phyloP scores from a whole-genome alignment of 2,113 vertebrate species.

The Psittacula cyanocephala region DNA sequence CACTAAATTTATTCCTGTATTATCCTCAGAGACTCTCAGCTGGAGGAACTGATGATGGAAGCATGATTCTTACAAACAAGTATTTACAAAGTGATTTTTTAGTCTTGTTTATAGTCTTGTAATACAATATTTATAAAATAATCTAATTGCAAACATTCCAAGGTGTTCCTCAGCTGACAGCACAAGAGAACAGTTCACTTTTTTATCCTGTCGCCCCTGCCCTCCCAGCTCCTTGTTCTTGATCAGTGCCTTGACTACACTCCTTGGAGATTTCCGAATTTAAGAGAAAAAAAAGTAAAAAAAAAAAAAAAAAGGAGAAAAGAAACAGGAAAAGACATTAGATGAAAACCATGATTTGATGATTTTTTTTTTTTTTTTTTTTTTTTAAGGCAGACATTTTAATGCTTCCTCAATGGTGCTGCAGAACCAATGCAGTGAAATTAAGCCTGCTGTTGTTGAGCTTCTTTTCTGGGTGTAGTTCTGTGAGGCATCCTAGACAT shows the following conservation, averaged over 20 bases:
- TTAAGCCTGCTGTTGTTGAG: neutral
- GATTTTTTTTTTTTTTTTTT: neutral
- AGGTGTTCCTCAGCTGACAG: constrained; percentile 39
- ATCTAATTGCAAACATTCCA: constrained; percentile 31
- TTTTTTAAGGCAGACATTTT: neutral
- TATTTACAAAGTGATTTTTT: constrained; percentile 45
- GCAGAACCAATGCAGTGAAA: neutral
- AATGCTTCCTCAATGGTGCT: neutral
- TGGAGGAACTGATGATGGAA: constrained; percentile 18
- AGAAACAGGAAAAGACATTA: neutral
- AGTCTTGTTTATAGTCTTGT: neutral
- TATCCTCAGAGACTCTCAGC: neutral
- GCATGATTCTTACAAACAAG: neutral
- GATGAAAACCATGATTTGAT: neutral
- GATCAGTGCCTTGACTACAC: neutral
- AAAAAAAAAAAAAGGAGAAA: neutral
- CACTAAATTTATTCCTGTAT: neutral
- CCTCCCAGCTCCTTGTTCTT: neutral
- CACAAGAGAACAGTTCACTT: neutral
- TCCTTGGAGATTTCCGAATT: neutral
- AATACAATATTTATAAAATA: constrained; percentile 34
- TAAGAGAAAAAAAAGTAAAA: neutral
- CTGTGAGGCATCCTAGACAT: neutral
- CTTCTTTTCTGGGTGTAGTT: neutral
- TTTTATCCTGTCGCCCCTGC: neutral